Evolutionary conservation across 2,113 vertebrate genomes (phyloP).

Genomic region (Pseudolaguvia tuberculata): DNA sequence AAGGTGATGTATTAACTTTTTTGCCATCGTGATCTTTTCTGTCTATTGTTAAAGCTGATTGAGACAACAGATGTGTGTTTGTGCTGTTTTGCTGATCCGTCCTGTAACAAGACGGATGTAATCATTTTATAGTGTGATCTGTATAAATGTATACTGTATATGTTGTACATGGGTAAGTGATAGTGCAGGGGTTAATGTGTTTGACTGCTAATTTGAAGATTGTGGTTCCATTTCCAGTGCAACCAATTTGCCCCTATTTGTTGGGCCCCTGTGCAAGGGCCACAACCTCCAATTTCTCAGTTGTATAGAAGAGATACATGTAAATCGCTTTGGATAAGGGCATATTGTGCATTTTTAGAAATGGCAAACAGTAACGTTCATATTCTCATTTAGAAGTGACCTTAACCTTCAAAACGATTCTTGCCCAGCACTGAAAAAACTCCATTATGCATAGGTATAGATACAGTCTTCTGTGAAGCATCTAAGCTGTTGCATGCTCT

Average conservation of each 20-base stretch:
- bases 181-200: neutral
- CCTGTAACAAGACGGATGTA: conserved; percentile 16
- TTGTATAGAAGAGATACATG: no score
- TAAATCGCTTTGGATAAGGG: no score
- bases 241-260: no score
- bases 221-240: no score
- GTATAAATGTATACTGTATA: neutral
- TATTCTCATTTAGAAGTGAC: no score
- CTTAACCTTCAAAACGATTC: neutral
- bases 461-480: neutral
- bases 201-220: no score
- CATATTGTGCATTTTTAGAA: no score
- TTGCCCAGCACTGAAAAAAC: neutral
- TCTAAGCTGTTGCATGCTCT: neutral
- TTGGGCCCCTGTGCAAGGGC: no score
- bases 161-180: neutral
- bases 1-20: conserved; percentile 41
- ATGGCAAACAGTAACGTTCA: no score
- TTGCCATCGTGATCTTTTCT: conserved; percentile 38
- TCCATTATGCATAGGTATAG: neutral
- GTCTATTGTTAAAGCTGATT: conserved; percentile 43
- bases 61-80: conserved; percentile 27
- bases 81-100: conserved; percentile 23
- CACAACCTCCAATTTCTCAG: no score
- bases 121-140: conserved; percentile 15